Conservation (phyloP, 2,113 vertebrate genomes). For the Eurystomus gularis region DNA sequence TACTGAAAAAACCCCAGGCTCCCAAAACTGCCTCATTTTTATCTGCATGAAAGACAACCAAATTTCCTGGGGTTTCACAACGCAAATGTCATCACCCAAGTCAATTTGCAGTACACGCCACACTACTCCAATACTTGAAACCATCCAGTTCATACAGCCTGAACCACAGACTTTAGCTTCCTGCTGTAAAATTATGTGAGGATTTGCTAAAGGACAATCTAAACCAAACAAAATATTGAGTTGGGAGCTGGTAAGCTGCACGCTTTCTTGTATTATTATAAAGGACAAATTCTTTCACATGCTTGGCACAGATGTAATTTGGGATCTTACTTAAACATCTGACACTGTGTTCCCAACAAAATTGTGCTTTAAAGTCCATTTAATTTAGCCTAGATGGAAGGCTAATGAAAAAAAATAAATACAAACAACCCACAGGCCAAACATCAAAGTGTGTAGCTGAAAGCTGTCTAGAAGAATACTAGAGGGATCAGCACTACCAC, state of each 20-base stretch:
- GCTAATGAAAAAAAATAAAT: background rate
- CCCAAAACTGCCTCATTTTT: accelerated
- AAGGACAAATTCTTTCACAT: background rate
- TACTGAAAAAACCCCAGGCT: background rate
- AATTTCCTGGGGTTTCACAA: background rate
- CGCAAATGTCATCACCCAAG: background rate
- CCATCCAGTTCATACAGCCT: background rate
- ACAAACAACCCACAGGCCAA: background rate
- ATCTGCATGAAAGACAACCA: background rate
- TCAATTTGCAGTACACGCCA: background rate
- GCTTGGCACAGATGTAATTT: background rate
- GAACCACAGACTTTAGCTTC: background rate
- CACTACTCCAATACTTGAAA: background rate
- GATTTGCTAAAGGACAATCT: background rate
- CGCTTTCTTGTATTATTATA: background rate
- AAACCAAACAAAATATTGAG: background rate
- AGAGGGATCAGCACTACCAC: background rate
- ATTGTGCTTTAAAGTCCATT: background rate
- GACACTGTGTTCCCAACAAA: background rate
- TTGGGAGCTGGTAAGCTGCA: background rate
- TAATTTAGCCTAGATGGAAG: background rate
- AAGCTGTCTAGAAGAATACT: background rate
- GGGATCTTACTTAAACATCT: background rate
- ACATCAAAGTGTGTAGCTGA: conserved; percentile 20
- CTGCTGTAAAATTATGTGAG: background rate